A percentile compares a stretch with the other conserved stretches of the same genome.
These are phyloP conservation scores for Meloidogyne floridensis DNA, from an alignment of 1,140 invertebrate genomes.

Conservation along the genomic window DNA sequence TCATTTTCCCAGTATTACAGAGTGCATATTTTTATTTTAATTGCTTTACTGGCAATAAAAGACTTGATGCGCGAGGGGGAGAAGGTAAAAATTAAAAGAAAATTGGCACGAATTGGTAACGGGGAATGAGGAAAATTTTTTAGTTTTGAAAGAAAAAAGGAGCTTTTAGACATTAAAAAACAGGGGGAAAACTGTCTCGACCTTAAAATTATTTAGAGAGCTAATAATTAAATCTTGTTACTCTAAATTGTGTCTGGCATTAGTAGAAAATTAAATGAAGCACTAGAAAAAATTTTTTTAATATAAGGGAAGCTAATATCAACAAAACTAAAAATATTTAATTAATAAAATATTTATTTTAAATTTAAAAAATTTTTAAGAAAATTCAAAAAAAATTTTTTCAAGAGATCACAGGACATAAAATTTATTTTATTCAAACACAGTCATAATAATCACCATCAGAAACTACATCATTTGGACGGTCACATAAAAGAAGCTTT, in stretches of 20 bases:
- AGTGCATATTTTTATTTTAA: background rate
- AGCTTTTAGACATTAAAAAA: background rate
- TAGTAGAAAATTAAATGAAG: background rate
- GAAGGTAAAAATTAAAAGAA: background rate
- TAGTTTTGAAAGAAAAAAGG: too few species aligned
- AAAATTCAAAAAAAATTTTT: background rate
- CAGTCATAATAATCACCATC: background rate
- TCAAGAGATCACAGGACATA: background rate
- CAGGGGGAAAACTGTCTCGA: background rate
- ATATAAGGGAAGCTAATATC: background rate
- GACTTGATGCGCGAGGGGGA: background rate
- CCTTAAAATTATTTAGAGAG: background rate
- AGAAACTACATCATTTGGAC: constrained; percentile 44
- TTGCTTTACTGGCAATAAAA: background rate
- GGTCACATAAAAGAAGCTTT: constrained; percentile 42
- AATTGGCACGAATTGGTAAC: background rate
- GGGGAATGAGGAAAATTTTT: background rate
- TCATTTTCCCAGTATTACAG: background rate
- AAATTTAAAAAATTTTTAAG: too few species aligned
- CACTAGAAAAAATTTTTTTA: background rate
- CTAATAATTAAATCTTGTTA: background rate
- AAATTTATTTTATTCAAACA: background rate
- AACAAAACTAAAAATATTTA: background rate
- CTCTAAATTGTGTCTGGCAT: background rate
- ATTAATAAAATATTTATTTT: background rate